These are phyloP conservation scores for Chaetorhynchus papuensis DNA, from an alignment of 2,113 vertebrate genomes.

Conservation along the genomic window DNA sequence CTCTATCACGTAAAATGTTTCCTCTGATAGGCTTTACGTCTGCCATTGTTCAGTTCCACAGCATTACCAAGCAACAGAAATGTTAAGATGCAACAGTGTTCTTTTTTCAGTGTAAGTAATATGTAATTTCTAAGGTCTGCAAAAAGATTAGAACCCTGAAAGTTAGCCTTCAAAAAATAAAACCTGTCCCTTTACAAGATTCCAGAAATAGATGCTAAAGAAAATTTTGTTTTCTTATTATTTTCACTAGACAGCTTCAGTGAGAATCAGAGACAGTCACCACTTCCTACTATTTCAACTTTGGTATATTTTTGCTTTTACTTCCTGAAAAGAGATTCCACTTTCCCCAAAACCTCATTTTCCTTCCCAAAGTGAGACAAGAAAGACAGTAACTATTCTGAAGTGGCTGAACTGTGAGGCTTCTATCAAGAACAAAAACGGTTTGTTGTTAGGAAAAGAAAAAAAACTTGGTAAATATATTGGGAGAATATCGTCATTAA, in stretches of 20 bases:
- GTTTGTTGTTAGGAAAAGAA: background rate
- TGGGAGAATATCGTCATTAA: background rate
- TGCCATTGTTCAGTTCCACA: background rate
- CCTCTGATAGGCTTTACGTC: background rate
- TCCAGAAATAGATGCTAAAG: background rate
- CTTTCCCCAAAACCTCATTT: background rate
- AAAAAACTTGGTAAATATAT: background rate
- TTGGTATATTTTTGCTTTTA: background rate
- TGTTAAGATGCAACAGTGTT: background rate
- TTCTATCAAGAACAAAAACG: background rate
- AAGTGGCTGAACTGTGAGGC: background rate
- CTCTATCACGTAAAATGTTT: background rate
- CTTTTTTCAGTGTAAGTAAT: background rate
- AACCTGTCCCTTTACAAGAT: background rate
- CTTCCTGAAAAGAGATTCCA: slow-evolving; percentile 1
- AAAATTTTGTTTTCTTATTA: background rate
- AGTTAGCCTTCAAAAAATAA: background rate
- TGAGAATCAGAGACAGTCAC: background rate
- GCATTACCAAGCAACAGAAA: background rate
- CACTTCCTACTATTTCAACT: background rate
- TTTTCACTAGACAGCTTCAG: background rate
- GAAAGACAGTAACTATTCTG: background rate
- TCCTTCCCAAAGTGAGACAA: background rate
- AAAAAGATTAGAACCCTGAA: background rate
- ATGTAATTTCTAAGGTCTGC: background rate